Base-by-base conservation (phyloP, 2,888 invertebrate genomes). In the Galerucella nymphaeae region DNA sequence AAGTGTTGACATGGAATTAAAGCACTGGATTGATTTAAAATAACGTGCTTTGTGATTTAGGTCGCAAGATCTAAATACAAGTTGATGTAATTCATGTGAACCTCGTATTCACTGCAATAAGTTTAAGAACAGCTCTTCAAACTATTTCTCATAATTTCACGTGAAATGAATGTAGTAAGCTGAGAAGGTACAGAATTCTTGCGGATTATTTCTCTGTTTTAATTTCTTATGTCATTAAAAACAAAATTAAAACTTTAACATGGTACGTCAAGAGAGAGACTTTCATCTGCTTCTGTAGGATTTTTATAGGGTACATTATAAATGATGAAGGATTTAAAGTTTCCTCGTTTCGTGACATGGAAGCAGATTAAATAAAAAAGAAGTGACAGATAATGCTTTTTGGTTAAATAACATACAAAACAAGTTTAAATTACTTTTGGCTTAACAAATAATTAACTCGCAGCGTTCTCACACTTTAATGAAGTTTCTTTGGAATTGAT, bases 321-420 rank as follows among this genome's bases (percentile, higher is more conserved):
- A 80, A 80, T 76, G 77, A 79, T 76, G 74, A 74, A 77, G 80
- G 80, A 79, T 80, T 79, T 78, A 77, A 79, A 80, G 77, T 80
- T 78, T 77, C 65, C 77, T 76, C 77, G 75, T 78, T 77, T 76
- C 76, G 68, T 71, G 75, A 77, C 76, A 77, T 55, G 74, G 70
- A 72, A 77, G 75, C 70, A 76, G 79, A 79, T 78, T 78, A 78
- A 79, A 79, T 75, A 11, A 11, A 48, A 66, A 79, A 80, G 79
- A 79, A 78, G 75, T 76, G 75, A 70, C 78, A 76, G 73, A 78
- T 77, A 77, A 76, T 76, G 77, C 72, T 77, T 77, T 75, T 72
- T 77, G 8, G 76, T 80, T 77, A 79, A 76, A 78, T 77, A 77
- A 76, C 78, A 20, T 65, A 64, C 45, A 76, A 69, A 74, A 76